Evolutionary conservation across 2,113 vertebrate species (phyloP).

Genomic region (Chunga burmeisteri): DNA sequence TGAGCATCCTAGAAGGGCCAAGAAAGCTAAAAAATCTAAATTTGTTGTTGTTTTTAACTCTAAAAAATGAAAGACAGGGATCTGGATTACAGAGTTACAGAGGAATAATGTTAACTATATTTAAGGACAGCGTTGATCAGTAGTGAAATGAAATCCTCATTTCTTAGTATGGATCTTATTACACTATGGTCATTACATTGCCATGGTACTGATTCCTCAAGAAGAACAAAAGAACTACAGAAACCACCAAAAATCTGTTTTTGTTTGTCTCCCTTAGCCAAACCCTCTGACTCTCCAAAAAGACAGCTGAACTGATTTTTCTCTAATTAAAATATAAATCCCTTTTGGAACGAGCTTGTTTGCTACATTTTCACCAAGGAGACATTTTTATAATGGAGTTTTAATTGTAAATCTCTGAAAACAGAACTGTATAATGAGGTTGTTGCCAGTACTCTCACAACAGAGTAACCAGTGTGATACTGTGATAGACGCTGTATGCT

Average conservation of each 20-base stretch:
- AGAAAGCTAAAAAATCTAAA: neutral
- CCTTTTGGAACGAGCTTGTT: neutral
- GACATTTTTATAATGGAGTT: constrained; percentile 9
- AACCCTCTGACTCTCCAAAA: neutral
- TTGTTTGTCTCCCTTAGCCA: constrained; percentile 46
- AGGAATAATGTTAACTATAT: neutral
- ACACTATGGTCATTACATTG: neutral
- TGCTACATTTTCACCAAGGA: constrained; percentile 12
- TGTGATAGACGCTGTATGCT: neutral
- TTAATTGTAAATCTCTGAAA: constrained; percentile 44
- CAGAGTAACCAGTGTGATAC: neutral
- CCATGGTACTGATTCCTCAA: constrained; percentile 10
- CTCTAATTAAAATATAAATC: constrained; percentile 55
- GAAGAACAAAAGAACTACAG: constrained; percentile 53
- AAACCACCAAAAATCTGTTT: constrained; percentile 57
- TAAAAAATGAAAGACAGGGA: neutral
- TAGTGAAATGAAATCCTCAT: neutral
- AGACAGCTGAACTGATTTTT: constrained; percentile 38
- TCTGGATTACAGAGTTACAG: neutral
- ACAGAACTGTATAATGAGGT: neutral
- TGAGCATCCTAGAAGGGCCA: neutral
- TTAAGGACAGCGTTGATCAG: neutral
- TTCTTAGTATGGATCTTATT: constrained; percentile 5
- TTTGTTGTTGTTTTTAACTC: neutral
- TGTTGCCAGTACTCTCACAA: neutral